Percentiles rank a stretch among this genome's conserved stretches.
Evolutionary conservation across 2,888 invertebrate genomes (phyloP).

Genomic region (Watsonalla cultraria): DNA sequence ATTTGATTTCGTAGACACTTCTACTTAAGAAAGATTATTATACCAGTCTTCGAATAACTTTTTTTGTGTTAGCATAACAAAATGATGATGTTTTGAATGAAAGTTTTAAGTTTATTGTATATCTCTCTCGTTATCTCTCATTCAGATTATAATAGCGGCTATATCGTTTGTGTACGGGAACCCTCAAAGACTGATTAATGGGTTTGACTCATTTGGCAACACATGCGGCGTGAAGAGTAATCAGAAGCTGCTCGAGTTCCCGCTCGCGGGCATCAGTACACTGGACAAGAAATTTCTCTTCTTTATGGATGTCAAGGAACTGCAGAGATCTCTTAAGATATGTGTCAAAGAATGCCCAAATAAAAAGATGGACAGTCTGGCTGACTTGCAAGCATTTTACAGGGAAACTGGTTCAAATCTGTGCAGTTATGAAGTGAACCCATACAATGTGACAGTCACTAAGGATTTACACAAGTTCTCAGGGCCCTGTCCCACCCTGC

Average conservation of each 20-base stretch:
- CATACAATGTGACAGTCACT: conserved; percentile 67
- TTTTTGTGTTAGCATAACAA: too few species aligned
- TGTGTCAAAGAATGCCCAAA: conserved; percentile 94
- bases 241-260: conserved; percentile 84
- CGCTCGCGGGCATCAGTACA: conserved; percentile 89
- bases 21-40: too few species aligned
- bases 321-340: conserved; percentile 88
- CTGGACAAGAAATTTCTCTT: conserved; percentile 88
- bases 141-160: conserved; percentile 88
- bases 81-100: too few species aligned
- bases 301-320: conserved; percentile 88
- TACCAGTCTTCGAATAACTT: too few species aligned
- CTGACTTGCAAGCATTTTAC: conserved; percentile 86
- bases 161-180: conserved; percentile 94
- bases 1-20: too few species aligned
- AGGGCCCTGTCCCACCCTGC: conserved; percentile 89
- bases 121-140: too few species aligned
- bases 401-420: conserved; percentile 84
- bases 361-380: conserved; percentile 77
- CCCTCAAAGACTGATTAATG: conserved; percentile 91
- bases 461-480: conserved; percentile 66
- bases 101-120: too few species aligned
- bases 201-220: conserved; percentile 96
- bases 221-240: conserved; percentile 93
- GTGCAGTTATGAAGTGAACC: conserved; percentile 85